These are phyloP conservation scores for Empis livida DNA, from an alignment of 2,888 invertebrate genomes.

Conservation along the genomic window DNA sequence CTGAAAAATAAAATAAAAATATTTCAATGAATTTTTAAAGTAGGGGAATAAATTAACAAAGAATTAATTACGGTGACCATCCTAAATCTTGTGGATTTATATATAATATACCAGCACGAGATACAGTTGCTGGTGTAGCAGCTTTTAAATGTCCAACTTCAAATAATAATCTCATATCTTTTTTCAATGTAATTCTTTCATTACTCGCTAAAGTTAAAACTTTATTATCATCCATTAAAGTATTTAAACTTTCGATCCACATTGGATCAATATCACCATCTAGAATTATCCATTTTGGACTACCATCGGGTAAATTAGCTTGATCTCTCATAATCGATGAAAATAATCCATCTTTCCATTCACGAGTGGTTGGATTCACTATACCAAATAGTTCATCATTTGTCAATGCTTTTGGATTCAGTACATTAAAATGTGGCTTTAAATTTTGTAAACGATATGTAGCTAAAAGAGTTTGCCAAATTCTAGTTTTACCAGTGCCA, in stretches of 20 bases:
- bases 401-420: slow-evolving; percentile 88
- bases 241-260: slow-evolving; percentile 95
- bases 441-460: slow-evolving; percentile 53
- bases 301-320: slow-evolving; percentile 55
- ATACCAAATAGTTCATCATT: slow-evolving; percentile 92
- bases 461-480: slow-evolving; percentile 79
- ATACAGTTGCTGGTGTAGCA: slow-evolving; percentile 93
- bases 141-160: slow-evolving; percentile 85
- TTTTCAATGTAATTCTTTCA: slow-evolving; percentile 82
- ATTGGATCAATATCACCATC: slow-evolving; percentile 73
- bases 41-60: slow-evolving; percentile 1
- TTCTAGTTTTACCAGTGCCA: slow-evolving; percentile 85
- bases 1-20: slow-evolving; percentile 29
- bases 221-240: slow-evolving; percentile 96
- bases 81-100: slow-evolving; percentile 90
- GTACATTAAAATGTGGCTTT: slow-evolving; percentile 74
- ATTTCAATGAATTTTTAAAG: slow-evolving; percentile 1
- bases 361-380: slow-evolving; percentile 84
- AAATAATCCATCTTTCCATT: slow-evolving; percentile 85
- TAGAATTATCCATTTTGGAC: slow-evolving; percentile 88
- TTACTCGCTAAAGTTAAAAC: slow-evolving; percentile 89
- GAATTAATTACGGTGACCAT: slow-evolving; percentile 73
- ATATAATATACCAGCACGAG: slow-evolving; percentile 86
- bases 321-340: slow-evolving; percentile 90
- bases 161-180: slow-evolving; percentile 79